Percentiles rank a stretch among this genome's conserved stretches.
Conservation (phyloP, 2,113 vertebrate species). For the Ursus arctos region DNA sequence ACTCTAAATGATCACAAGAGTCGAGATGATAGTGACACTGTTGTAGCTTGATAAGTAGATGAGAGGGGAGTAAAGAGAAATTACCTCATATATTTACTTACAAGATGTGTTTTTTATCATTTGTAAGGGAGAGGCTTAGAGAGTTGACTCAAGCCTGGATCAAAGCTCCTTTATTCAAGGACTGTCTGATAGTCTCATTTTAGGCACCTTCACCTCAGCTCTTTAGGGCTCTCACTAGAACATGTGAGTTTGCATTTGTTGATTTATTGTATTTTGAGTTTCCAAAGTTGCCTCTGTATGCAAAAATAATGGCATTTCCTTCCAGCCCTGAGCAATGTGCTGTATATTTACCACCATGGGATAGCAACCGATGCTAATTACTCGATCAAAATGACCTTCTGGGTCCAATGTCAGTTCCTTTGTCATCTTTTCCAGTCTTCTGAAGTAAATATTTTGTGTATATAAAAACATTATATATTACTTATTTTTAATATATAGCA, state of each 20-base stretch:
- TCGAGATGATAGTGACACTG: not conserved
- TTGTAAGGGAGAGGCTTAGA: not conserved
- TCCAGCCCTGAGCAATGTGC: not conserved
- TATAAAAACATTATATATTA: no score
- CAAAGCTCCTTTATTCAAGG: not conserved
- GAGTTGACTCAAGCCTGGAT: not conserved
- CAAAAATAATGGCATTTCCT: conserved; percentile 47
- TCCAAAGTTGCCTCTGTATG: not conserved
- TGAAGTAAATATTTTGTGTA: not conserved
- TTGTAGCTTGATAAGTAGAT: not conserved
- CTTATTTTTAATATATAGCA: not conserved
- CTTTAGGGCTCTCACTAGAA: not conserved
- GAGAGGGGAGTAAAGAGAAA: not conserved
- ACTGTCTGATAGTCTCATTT: not conserved
- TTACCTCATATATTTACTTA: not conserved
- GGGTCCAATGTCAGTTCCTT: not conserved
- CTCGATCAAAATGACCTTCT: not conserved
- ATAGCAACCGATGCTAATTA: not conserved
- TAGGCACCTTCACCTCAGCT: not conserved
- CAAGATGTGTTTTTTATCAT: not conserved
- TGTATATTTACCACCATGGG: not conserved
- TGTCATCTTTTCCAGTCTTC: not conserved
- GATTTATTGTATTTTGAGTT: not conserved
- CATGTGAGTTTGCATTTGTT: not conserved
- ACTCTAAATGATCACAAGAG: not conserved